Base-by-base conservation (phyloP, 2,797 vertebrate species). In the Macropodus opercularis region DNA sequence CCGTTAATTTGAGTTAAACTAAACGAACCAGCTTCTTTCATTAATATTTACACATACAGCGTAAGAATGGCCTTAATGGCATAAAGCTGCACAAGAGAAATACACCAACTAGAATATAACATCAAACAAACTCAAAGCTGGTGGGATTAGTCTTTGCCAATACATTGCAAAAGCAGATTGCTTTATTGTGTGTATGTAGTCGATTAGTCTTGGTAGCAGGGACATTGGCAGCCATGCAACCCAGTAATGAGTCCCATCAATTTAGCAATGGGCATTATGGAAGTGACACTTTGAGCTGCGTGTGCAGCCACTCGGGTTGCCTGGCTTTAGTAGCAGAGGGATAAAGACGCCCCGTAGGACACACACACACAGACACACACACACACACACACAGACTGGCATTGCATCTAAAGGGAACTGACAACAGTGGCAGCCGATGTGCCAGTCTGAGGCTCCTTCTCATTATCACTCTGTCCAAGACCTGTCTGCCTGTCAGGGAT, bases 381-480 rank as follows among this genome's bases (percentile, higher is more conserved):
- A 66, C 51, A 56, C 42, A 42, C 49, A 60, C 31, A 52, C 12
- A 60, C 1, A 47, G 60, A 83, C 61, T 81, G 75, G 77, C 81
- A 84, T 54, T 69, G 47, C 58, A 72, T 82, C 63, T 83, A 86
- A 90, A 83, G 57, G 48, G 52, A 86, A 85, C 80, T 79, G 90
- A 85, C 85, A 87, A 82, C 69, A 59, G 69, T 66, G 73, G 75
- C 69, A 59, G 75, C 74, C 69, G 63, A 34, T 72, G 75, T 77
- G 85, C 74, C 83, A 67, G 69, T 69, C 78, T 81, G 75, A 76
- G 51, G 55, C 79, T 77, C 35, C 71, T 73, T 85, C 80, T 85
- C 81, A 90, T 91, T 91, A 89, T 84, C 75, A 22, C 79, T 74
- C 70, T 64, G 77, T 88, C 80, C 77, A 83, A 80, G 68, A 81